These are phyloP conservation scores for Diadromus collaris DNA, from an alignment of 2,888 invertebrate species.

Conservation along the genomic window DNA sequence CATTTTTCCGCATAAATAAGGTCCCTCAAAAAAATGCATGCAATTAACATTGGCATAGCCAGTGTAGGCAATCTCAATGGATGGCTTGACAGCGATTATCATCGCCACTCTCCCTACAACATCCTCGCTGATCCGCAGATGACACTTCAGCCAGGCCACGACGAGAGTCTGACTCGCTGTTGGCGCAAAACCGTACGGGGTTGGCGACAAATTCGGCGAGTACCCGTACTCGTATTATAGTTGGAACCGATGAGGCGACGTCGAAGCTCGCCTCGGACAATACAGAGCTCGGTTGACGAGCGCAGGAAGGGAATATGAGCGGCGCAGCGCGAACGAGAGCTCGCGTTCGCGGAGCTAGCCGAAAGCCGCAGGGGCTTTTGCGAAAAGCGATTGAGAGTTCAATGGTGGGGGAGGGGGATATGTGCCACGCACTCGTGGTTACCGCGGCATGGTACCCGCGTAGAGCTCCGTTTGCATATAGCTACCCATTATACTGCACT, in stretches of 20 bases:
- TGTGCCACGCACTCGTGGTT: conserved; percentile 35
- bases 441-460: conserved; percentile 24
- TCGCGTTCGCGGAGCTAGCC: conserved; percentile 9
- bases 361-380: conserved; percentile 31
- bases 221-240: not conserved
- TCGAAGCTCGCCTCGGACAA: not conserved
- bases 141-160: not conserved
- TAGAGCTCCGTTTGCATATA: conserved; percentile 5
- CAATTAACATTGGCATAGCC: too few species aligned
- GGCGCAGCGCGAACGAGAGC: not conserved
- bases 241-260: not conserved
- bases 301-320: not conserved
- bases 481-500: conserved; percentile 22
- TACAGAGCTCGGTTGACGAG: not conserved
- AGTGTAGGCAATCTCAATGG: not conserved
- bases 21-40: too few species aligned
- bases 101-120: not conserved
- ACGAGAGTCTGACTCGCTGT: not conserved
- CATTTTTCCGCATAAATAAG: too few species aligned
- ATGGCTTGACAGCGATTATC: not conserved
- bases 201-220: not conserved
- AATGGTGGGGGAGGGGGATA: conserved; percentile 30
- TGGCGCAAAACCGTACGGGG: not conserved
- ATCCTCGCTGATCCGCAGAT: not conserved
- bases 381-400: conserved; percentile 40